Evolutionary conservation across 2,888 invertebrate species (phyloP).

Genomic region (Omphaloscelis lunosa): DNA sequence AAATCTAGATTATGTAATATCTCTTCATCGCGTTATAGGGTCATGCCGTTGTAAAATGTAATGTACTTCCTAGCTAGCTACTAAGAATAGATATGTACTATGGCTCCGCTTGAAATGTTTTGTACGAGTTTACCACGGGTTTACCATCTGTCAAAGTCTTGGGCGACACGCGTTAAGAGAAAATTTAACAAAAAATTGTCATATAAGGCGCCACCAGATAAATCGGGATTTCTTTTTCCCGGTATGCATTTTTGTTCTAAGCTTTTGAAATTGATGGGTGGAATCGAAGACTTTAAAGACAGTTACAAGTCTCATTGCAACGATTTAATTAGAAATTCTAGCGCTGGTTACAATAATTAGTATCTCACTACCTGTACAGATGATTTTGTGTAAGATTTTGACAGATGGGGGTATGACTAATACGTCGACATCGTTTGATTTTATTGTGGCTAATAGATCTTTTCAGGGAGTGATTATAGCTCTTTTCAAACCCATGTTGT

Average conservation of each 20-base stretch:
- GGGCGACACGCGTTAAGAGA: background rate
- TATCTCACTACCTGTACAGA: background rate
- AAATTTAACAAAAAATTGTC: background rate
- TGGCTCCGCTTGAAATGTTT: slow-evolving; percentile 70
- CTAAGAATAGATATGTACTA: slow-evolving; percentile 69
- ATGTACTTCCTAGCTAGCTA: slow-evolving; percentile 69
- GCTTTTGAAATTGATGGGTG: background rate
- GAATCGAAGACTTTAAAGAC: background rate
- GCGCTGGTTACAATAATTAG: background rate
- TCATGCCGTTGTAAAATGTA: slow-evolving; percentile 60
- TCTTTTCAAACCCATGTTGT: background rate
- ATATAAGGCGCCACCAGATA: background rate
- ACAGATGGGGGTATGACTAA: slow-evolving; percentile 4
- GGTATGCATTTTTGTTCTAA: background rate
- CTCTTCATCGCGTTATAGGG: slow-evolving; percentile 51
- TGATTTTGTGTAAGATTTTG: slow-evolving; percentile 6
- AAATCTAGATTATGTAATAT: slow-evolving; percentile 47
- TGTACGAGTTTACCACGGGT: background rate
- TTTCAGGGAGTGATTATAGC: background rate
- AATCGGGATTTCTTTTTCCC: background rate
- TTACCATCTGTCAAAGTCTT: slow-evolving; percentile 16
- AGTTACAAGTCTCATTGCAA: background rate
- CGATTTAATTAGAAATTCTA: background rate
- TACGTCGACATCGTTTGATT: background rate
- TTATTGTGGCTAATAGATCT: background rate